Conservation (phyloP, 2,888 invertebrate genomes). For the Orthonevra nobilis region DNA sequence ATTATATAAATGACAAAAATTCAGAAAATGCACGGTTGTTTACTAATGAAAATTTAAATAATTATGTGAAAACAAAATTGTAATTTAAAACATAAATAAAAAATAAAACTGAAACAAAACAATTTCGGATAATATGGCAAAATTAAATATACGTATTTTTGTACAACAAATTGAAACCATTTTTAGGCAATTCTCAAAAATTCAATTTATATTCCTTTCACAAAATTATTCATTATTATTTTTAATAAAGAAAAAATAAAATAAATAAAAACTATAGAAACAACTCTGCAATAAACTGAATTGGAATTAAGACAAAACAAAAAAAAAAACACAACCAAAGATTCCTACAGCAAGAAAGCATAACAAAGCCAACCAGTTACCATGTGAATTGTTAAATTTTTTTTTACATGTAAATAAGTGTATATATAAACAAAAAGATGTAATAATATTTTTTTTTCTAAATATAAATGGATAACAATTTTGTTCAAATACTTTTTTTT, state of each 20-base stretch:
- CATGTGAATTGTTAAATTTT: conserved; percentile 42
- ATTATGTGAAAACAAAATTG: conserved; percentile 58
- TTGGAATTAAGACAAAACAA: neutral
- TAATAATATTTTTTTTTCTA: conserved; percentile 6
- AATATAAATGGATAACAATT: conserved; percentile 29
- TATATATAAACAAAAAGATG: conserved; percentile 23
- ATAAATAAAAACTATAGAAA: conserved; percentile 2
- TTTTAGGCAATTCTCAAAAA: conserved; percentile 56
- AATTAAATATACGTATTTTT: conserved; percentile 68
- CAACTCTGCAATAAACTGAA: conserved; percentile 19
- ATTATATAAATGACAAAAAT: conserved; percentile 63
- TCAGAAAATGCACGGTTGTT: conserved; percentile 72
- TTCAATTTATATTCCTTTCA: conserved; percentile 4
- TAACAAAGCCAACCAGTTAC: conserved; percentile 24
- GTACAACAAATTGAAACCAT: conserved; percentile 55
- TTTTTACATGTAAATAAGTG: conserved; percentile 54
- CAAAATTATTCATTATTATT: neutral
- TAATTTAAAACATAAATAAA: conserved; percentile 39
- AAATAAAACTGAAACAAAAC: no score
- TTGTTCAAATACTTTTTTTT: neutral
- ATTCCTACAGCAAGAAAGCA: conserved; percentile 26
- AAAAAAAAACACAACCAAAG: conserved; percentile 14
- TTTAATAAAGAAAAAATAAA: conserved; percentile 6
- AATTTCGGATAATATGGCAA: conserved; percentile 62
- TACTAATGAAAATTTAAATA: conserved; percentile 60